phyloP scores from a whole-genome alignment of 2,888 invertebrate genomes.

The Listrodromus nycthemerus region DNA sequence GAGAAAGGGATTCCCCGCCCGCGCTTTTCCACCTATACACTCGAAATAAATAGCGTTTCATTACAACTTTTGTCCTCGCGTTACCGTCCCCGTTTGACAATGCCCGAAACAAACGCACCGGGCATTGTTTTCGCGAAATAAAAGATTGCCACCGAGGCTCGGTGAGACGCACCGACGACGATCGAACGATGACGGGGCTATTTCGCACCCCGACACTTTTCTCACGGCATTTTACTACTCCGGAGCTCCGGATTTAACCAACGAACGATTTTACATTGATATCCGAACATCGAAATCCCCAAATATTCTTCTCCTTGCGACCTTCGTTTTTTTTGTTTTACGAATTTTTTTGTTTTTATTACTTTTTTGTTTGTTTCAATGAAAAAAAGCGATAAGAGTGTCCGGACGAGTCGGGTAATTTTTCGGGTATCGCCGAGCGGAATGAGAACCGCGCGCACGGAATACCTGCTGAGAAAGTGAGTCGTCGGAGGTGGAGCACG shows the following conservation, averaged over 20 bases:
- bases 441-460: background rate
- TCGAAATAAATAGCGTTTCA: constrained; percentile 83
- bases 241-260: no score
- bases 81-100: constrained; percentile 81
- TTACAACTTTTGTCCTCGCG: constrained; percentile 83
- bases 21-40: constrained; percentile 77
- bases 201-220: background rate
- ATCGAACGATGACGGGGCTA: constrained; percentile 13
- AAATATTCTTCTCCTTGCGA: no score
- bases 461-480: constrained; percentile 34
- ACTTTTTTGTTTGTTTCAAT: no score
- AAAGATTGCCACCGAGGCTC: constrained; percentile 79
- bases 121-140: constrained; percentile 83
- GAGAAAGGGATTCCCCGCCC: constrained; percentile 32
- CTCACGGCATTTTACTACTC: background rate
- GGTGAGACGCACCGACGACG: constrained; percentile 35
- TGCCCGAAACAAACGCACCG: constrained; percentile 83
- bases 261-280: no score
- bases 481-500: constrained; percentile 62
- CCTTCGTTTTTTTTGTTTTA: no score
- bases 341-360: no score
- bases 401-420: no score
- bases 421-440: background rate
- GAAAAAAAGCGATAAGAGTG: no score
- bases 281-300: no score